phyloP scores from a whole-genome alignment of 2,888 invertebrate genomes.

The Tiliacea aurago region DNA sequence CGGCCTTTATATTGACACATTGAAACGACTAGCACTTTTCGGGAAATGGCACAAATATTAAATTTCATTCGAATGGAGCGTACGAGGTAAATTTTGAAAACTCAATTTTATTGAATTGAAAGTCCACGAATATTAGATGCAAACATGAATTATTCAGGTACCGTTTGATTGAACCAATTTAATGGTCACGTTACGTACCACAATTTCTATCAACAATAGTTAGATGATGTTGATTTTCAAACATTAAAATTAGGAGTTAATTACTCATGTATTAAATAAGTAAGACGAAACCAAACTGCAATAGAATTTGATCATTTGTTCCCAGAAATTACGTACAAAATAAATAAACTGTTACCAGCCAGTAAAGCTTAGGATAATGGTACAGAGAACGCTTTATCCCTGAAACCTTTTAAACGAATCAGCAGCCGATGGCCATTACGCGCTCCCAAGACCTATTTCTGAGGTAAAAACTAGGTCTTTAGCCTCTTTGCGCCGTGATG shows the following conservation, averaged over 20 bases:
- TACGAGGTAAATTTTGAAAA: slow-evolving; percentile 9
- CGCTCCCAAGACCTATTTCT: slow-evolving; percentile 68
- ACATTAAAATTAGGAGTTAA: slow-evolving; percentile 3
- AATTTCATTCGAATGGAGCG: slow-evolving; percentile 25
- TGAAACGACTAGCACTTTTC: slow-evolving; percentile 16
- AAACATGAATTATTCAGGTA: slow-evolving; percentile 17
- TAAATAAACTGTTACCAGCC: slow-evolving; percentile 22
- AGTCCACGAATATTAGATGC: slow-evolving; percentile 17
- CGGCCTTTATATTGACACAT: slow-evolving; percentile 7
- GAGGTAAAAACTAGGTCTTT: slow-evolving; percentile 66
- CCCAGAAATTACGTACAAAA: neutral
- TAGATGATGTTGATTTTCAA: neutral
- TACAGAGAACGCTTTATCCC: slow-evolving; percentile 64
- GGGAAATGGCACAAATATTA: slow-evolving; percentile 41
- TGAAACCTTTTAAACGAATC: slow-evolving; percentile 75
- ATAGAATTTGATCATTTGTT: neutral
- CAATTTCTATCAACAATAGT: neutral
- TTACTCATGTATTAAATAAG: neutral
- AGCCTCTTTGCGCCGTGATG: slow-evolving; percentile 62
- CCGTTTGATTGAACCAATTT: slow-evolving; percentile 18
- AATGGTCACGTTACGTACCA: neutral
- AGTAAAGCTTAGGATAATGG: slow-evolving; percentile 53
- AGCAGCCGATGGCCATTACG: slow-evolving; percentile 70
- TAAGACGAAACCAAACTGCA: neutral
- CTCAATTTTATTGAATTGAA: slow-evolving; percentile 11